Base-by-base conservation (phyloP, 2,888 invertebrate species). In the Dasypogon diadema region DNA sequence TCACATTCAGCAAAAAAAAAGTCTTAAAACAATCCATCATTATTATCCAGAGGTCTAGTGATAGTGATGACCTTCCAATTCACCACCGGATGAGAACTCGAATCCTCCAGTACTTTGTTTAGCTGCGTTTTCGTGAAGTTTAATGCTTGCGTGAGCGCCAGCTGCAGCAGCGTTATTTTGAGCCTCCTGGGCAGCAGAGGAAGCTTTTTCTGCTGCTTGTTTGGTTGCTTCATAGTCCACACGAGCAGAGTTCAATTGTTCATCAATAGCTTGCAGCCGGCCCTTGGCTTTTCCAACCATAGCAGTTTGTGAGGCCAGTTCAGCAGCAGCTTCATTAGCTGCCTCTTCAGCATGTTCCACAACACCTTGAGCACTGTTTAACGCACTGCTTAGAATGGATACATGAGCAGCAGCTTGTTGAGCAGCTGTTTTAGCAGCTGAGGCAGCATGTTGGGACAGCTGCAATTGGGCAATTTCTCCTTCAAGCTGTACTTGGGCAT, bases 281-380 rank as follows among this genome's bases (percentile, higher is more conserved):
- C 91, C 91, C 77, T 92, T 89, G 0, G 93, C 92, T 12, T 92
- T 90, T 0, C 85, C 85, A 14, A 85, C 85, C 85, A 85, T 85
- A 0, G 83, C 78, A 0, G 84, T 92, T 81, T 93, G 93, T 0
- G 93, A 92, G 0, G 92, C 93, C 6, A 92, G 85, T 83, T 93
- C 93, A 48, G 92, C 92, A 0, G 92, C 90, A 0, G 93, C 91
- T 81, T 92, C 92, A 0, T 90, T 90, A 0, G 93, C 90, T 0
- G 93, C 91, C 79, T 92, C 92, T 77, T 91, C 90, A 0, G 93
- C 92, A 81, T 92, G 92, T 77, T 93, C 92, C 0, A 91, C 90
- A 0, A 93, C 91, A 0, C 92, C 91, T 82, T 92, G 93, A 1
- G 93, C 93, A 56, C 92, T 92, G 83, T 93, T 93, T 46, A 93